Evolutionary conservation across 1,140 invertebrate species (phyloP).

Genomic region (Cydia strobilella): DNA sequence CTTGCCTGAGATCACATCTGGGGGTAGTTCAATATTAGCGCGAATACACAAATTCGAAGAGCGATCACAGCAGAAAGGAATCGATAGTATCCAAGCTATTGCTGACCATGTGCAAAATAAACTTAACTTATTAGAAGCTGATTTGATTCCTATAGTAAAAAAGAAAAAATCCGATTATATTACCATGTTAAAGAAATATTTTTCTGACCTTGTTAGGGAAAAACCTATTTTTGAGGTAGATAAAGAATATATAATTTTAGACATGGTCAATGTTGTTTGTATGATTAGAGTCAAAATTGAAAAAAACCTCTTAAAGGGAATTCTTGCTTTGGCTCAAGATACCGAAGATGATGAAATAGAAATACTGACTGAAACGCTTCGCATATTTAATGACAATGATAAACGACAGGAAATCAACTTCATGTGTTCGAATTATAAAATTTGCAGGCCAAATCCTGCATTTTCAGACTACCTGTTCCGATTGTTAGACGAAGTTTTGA

Average conservation of each 20-base stretch:
- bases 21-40: background rate
- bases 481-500: conserved; percentile 34
- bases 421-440: conserved; percentile 27
- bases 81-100: conserved; percentile 4
- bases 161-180: background rate
- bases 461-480: conserved; percentile 35
- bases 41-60: background rate
- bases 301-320: background rate
- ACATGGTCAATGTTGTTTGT: conserved; percentile 21
- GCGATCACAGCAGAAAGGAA: background rate
- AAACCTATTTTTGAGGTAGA: background rate
- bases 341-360: background rate
- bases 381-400: background rate
- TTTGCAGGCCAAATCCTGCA: conserved; percentile 38
- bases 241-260: conserved; percentile 35
- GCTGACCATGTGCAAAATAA: background rate
- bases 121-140: background rate
- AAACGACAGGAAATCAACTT: conserved; percentile 30
- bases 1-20: background rate
- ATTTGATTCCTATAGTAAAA: conserved; percentile 2
- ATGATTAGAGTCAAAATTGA: background rate
- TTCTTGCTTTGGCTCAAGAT: background rate
- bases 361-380: conserved; percentile 7
- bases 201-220: background rate
- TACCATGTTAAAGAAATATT: background rate